Evolutionary conservation across 1,140 invertebrate genomes (phyloP).

Genomic region (Contarinia nasturtii): DNA sequence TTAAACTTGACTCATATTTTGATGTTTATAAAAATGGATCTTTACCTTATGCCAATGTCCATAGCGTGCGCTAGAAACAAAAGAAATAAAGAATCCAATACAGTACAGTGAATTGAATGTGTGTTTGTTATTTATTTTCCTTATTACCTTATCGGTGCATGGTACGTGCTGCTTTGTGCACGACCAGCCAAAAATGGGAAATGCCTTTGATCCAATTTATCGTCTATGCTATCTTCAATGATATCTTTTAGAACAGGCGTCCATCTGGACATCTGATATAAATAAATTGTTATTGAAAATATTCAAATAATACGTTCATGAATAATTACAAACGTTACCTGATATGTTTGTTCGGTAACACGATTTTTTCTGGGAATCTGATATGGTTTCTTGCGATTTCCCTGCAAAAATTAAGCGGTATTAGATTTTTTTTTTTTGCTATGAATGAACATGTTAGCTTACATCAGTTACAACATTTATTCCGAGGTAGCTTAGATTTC

Average conservation of each 20-base stretch:
- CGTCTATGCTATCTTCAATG: conserved; percentile 96
- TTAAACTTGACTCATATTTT: too few species aligned
- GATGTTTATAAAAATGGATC: too few species aligned
- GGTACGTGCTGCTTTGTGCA: conserved; percentile 67
- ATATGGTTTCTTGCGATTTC: conserved; percentile 69
- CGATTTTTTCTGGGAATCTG: conserved; percentile 80
- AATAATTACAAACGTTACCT: too few species aligned
- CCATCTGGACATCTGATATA: conserved; percentile 99
- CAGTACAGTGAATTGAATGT: too few species aligned
- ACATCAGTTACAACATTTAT: conserved; percentile 87
- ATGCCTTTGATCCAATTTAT: conserved; percentile 89
- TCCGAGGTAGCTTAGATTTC: conserved; percentile 85
- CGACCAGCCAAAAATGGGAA: conserved; percentile 90
- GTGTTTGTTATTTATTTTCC: too few species aligned
- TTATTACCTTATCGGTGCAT: conserved; percentile 76
- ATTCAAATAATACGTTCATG: too few species aligned
- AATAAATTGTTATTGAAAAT: too few species aligned
- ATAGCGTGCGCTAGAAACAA: conserved; percentile 75
- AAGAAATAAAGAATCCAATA: too few species aligned
- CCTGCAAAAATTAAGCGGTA: conserved; percentile 26
- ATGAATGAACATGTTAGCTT: conserved; percentile 21
- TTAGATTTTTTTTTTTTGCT: not conserved
- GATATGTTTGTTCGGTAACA: conserved; percentile 86
- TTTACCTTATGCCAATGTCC: conserved; percentile 92
- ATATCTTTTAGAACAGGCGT: conserved; percentile 89